Base-by-base conservation (phyloP, 2,888 invertebrate species). In the Folsomia candida region DNA sequence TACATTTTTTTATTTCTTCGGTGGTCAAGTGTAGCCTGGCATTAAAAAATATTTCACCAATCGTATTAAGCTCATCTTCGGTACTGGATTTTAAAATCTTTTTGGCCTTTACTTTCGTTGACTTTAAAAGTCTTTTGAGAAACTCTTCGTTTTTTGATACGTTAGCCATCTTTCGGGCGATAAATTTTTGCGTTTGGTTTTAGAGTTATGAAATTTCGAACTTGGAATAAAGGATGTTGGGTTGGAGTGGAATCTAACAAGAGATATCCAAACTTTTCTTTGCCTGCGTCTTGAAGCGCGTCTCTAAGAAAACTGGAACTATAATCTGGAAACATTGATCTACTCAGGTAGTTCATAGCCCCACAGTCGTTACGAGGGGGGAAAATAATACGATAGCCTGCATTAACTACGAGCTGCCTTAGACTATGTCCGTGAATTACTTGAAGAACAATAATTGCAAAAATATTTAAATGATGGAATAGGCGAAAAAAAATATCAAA, bases 141-240 rank as follows among this genome's bases (percentile, higher is more conserved):
- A 37, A 37, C 4, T 4, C 14, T 37, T 37, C 37, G 37, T 37
- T 37, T 4, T 37, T 37, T 37, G 37, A 4, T 4, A 37, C 14
- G 4, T 14, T 37, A 37, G 4, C 14, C 37, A 37, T 37, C 14
- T 37, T 37, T 37, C 4, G 37, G 37, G 6, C 37, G 4, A 37
- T 37, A 37, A 9, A 37, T 37, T 37, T 37, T 37, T 9, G 37
- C 37, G 14, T 37, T 37, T 14, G 6, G 4, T 37, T 37, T 20
- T 2, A 51, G 63, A 29, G 37, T 9, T 24, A 64, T 51, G 47
- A 64, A 64, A 64, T 64, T 64, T 24, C 51, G 37, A 3, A 29
- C 37, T 47, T 37, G 4, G 25, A 64, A 64, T 9, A 3, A 22
- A 20, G 18, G 4, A 29, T 64, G 47, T 18, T 6, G 3, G 6